These are phyloP conservation scores for Saguinus imperator DNA, from an alignment of 2,113 vertebrate species.

Conservation along the genomic window DNA sequence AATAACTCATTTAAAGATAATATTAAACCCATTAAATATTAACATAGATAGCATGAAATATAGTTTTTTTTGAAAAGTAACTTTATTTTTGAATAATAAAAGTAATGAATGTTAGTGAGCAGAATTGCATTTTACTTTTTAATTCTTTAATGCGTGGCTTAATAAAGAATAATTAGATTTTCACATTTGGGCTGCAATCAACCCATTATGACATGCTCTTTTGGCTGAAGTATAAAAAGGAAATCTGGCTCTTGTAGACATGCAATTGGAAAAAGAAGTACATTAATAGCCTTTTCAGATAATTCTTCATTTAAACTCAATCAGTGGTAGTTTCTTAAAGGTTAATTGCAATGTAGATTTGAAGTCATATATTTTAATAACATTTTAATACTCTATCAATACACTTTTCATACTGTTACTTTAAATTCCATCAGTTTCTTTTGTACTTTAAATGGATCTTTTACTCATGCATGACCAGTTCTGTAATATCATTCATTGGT, in stretches of 20 bases:
- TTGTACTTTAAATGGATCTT: background rate
- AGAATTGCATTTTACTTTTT: background rate
- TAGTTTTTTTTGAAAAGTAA: background rate
- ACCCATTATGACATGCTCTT: background rate
- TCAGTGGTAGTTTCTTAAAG: background rate
- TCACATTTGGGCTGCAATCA: background rate
- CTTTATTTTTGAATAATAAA: background rate
- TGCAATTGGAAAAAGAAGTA: background rate
- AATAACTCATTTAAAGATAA: background rate
- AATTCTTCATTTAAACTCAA: constrained; percentile 8
- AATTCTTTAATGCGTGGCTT: background rate
- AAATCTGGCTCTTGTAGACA: background rate
- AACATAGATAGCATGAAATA: background rate
- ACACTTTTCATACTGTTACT: constrained; percentile 7
- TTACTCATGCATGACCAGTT: background rate
- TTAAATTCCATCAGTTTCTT: background rate
- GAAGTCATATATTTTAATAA: background rate
- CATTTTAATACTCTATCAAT: background rate
- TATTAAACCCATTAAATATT: background rate
- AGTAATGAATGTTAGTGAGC: background rate
- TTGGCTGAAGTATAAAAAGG: background rate
- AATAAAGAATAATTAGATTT: background rate
- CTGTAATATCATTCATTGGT: background rate
- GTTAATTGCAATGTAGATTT: background rate
- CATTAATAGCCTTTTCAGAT: background rate